phyloP scores from a whole-genome alignment of 2,888 invertebrate genomes.

The Chloroclysta siterata region DNA sequence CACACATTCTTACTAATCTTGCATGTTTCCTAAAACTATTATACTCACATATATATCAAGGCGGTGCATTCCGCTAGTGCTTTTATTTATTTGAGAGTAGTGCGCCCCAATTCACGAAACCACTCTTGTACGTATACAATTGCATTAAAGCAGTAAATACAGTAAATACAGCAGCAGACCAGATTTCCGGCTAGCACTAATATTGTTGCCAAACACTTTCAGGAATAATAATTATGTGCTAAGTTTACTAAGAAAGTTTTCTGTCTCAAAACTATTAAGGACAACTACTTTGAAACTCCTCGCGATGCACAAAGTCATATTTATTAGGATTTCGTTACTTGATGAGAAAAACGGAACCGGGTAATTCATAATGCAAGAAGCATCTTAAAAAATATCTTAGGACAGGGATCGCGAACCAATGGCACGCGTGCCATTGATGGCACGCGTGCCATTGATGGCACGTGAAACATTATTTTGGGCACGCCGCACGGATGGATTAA shows the following conservation, averaged over 20 bases:
- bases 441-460: too few relatives aligned
- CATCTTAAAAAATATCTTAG: too few relatives aligned
- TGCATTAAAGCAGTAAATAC: conserved; percentile 22
- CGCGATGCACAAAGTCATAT: conserved; percentile 41
- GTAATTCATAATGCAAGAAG: too few relatives aligned
- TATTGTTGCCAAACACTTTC: conserved; percentile 20
- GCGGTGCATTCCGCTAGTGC: conserved; percentile 10
- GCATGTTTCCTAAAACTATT: too few relatives aligned
- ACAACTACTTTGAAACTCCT: conserved; percentile 47
- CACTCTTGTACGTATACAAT: conserved; percentile 9
- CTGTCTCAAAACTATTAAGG: conserved; percentile 42
- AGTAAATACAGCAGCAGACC: conserved; percentile 11
- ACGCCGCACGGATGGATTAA: too few relatives aligned
- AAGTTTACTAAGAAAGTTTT: conserved; percentile 47
- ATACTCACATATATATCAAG: conserved; percentile 12
- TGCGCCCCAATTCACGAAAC: conserved; percentile 18
- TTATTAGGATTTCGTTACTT: conserved; percentile 31
- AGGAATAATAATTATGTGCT: conserved; percentile 31
- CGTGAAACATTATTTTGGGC: too few relatives aligned
- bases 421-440: too few relatives aligned
- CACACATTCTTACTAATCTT: too few relatives aligned
- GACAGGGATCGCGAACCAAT: too few relatives aligned
- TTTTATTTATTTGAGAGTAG: conserved; percentile 19
- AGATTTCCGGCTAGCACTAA: conserved; percentile 20
- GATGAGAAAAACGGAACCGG: too few relatives aligned